Conservation (phyloP, 2,113 vertebrate species). For the Crotalus horridus region DNA sequence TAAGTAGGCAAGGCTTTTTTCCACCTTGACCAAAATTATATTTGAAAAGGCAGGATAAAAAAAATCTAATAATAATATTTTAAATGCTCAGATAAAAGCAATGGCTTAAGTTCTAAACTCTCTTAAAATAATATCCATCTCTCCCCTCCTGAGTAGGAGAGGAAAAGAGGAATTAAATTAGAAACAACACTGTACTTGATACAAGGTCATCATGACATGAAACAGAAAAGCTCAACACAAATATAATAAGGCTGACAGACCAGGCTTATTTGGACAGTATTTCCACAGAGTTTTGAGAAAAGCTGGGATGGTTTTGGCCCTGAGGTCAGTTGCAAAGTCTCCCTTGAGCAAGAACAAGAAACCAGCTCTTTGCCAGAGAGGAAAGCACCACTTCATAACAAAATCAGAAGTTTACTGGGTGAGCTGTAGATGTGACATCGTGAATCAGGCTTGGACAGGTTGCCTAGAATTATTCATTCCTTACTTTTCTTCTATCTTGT, state of each 20-base stretch:
- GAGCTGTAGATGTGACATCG: neutral
- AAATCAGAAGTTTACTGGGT: neutral
- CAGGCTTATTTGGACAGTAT: slow-evolving; percentile 45
- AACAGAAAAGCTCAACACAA: slow-evolving; percentile 65
- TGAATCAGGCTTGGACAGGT: neutral
- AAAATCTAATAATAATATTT: neutral
- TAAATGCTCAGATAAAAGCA: slow-evolving; percentile 1
- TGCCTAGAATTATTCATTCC: neutral
- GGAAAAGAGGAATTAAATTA: slow-evolving; percentile 24
- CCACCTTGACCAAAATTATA: neutral
- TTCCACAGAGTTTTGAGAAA: slow-evolving; percentile 49
- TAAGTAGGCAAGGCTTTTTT: neutral
- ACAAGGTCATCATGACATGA: slow-evolving; percentile 74
- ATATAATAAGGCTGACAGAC: slow-evolving; percentile 59
- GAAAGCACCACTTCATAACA: neutral
- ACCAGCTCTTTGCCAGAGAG: slow-evolving; percentile 31
- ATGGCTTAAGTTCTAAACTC: neutral
- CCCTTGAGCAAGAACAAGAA: slow-evolving; percentile 34
- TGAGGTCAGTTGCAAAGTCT: slow-evolving; percentile 22
- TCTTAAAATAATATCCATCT: neutral
- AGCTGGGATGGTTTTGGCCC: slow-evolving; percentile 43
- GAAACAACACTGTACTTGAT: slow-evolving; percentile 59
- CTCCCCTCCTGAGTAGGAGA: slow-evolving; percentile 25
- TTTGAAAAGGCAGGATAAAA: neutral
- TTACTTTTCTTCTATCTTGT: neutral